These are phyloP conservation scores for Thecophora atra DNA, from an alignment of 2,888 invertebrate species.

Conservation along the genomic window DNA sequence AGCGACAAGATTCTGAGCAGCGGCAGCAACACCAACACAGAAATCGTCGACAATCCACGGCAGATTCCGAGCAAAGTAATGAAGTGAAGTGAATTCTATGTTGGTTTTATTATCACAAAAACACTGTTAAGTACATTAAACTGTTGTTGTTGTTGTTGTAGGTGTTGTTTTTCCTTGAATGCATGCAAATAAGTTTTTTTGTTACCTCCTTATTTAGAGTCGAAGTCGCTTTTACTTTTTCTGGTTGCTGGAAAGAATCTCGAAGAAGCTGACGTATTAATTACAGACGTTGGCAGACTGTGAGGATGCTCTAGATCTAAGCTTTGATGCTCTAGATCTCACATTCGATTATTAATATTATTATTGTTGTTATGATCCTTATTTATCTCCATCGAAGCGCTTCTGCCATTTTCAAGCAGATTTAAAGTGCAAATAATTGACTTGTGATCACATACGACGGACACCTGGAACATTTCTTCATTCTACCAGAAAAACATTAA, in stretches of 20 bases:
- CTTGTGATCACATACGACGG: no score
- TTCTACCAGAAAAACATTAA: no score
- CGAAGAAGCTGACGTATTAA: constrained; percentile 10
- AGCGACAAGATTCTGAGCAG: constrained; percentile 9
- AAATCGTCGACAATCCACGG: no score
- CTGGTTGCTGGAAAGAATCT: background rate
- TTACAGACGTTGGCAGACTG: constrained; percentile 18
- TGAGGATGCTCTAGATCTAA: constrained; percentile 4
- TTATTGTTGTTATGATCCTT: no score
- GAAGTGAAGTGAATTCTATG: background rate
- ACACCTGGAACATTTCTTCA: no score
- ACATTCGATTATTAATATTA: no score
- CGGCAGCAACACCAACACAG: background rate
- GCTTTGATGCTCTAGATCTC: no score
- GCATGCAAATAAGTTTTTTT: background rate
- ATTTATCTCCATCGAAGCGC: no score
- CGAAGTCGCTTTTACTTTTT: background rate
- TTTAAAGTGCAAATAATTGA: no score
- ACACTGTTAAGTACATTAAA: background rate
- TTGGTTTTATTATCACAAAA: background rate
- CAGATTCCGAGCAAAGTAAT: background rate
- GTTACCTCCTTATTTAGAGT: background rate
- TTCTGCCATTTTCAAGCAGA: no score
- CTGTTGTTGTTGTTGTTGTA: background rate
- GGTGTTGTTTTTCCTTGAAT: background rate